Percentiles rank a stretch among this genome's conserved stretches.
Evolutionary conservation across 2,888 invertebrate genomes (phyloP).

Genomic region (Gastrophysa polygoni): DNA sequence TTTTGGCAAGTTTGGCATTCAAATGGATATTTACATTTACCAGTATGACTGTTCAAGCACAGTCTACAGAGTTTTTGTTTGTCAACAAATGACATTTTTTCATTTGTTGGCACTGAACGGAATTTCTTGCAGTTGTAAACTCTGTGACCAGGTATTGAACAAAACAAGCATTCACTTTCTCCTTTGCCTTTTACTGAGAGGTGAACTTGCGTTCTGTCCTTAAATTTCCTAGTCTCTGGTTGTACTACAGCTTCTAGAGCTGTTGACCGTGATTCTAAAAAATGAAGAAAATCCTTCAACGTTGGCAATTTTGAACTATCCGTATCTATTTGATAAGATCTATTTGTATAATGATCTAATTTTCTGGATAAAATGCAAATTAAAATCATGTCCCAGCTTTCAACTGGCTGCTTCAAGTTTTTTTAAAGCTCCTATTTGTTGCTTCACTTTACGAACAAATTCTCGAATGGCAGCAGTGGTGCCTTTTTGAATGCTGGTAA

Average conservation of each 20-base stretch:
- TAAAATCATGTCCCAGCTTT: slow-evolving; percentile 15
- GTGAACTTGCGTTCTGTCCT: slow-evolving; percentile 9
- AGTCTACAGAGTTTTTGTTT: slow-evolving; percentile 6
- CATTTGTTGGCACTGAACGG: background rate
- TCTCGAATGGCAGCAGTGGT: slow-evolving; percentile 12
- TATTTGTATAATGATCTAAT: slow-evolving; percentile 20
- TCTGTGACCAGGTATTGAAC: slow-evolving; percentile 15
- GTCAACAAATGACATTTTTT: slow-evolving; percentile 10
- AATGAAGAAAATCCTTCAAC: slow-evolving; percentile 18
- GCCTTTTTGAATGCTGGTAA: slow-evolving; percentile 11
- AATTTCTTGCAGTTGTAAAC: slow-evolving; percentile 23
- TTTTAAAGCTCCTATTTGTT: slow-evolving; percentile 22
- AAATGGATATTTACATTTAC: slow-evolving; percentile 10
- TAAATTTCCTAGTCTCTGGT: background rate
- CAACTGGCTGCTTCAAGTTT: slow-evolving; percentile 20
- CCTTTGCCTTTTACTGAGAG: background rate
- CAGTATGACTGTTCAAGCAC: slow-evolving; percentile 6
- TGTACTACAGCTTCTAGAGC: background rate
- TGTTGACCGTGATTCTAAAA: slow-evolving; percentile 10
- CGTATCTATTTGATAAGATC: slow-evolving; percentile 25
- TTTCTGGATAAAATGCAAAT: slow-evolving; percentile 22
- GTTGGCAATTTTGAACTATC: slow-evolving; percentile 17
- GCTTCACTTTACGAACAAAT: slow-evolving; percentile 24
- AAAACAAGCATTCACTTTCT: slow-evolving; percentile 3
- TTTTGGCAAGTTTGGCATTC: slow-evolving; percentile 9